Base-by-base conservation (phyloP, 2,888 invertebrate species). In the Theretra japonica region DNA sequence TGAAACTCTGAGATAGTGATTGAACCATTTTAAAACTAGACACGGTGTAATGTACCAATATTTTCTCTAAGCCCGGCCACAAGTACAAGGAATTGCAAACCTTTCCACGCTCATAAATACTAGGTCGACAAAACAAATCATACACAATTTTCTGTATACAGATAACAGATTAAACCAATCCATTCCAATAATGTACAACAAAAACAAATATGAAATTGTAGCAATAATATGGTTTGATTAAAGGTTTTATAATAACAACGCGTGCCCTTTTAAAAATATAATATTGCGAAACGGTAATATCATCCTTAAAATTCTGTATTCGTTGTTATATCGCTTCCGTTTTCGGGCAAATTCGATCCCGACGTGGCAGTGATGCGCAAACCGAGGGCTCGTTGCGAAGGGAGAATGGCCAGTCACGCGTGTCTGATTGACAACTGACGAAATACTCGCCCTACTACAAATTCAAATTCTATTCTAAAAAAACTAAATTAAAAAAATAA, bases 351-450 rank as follows among this genome's bases (percentile, higher is more conserved):
- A 90, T 89, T 89, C 82, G 85, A 89, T 88, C 84, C 80, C 79
- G 79, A 74, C 75, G 74, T 78, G 77, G 83, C 83, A 85, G 78
- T 78, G 86, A 83, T 80, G 86, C 85, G 85, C 78, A 82, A 86
- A 85, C 79, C 76, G 76, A 76, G 79, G 75, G 75, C 80, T 75
- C 79, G 74, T 77, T 70, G 76, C 76, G 74, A 80, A 81, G 79
- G 82, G 84, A 80, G 82, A 77, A 81, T 71, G 77, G 73, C 78
- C 87, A 88, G 85, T 88, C 89, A 89, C 85, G 90, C 91, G 89
- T 84, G 75, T 70, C 83, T 83, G 88, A 93, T 90, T 91, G 90
- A 90, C 90, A 90, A 89, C 87, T 88, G 88, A 83, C 85, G 82
- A 88, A 89, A 85, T 83, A 83, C 77, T 81, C 75, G 73, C n/a